Evolutionary conservation across 1,140 invertebrate genomes (phyloP), one percentile per base, ranked within the genome.

Genomic region (Microvelia longipes): DNA sequence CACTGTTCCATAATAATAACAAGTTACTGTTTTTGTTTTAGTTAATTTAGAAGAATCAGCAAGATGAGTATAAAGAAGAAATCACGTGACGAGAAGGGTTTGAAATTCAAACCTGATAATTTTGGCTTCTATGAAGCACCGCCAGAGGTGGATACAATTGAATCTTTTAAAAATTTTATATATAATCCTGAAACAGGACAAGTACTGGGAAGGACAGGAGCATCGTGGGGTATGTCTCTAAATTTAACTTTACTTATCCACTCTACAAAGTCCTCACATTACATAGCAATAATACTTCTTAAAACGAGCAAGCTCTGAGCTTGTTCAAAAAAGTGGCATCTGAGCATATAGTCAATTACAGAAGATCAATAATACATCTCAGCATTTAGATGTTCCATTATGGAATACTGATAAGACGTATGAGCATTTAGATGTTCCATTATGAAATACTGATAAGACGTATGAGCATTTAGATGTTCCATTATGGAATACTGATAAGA

Each of bases 181-280:
- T 95, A 88, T 86, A 93, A 95, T 82, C 87, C 89, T 71, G 90
- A 93, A 81, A 93, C 90, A 69, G 87, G 88, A 76, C 89, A 93
- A 80, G 88, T 94, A 79, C 82, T 94, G 73, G 93, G 93, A 72
- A 85, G 92, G 73, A 94, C 92, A 71, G 91, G 90, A 72, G 83
- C 87, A 75, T 93, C 90, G 81, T 95, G 92, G 92, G 91, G 92
- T 94, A 28, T 2, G 25, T 29, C 11, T 66, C 11, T 1, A 66
- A 25, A 64, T 2, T 14, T 5, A 64, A 13, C 5, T 14, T 15
- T 14, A 64, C 25, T 5, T 64, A n/a, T n/a, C n/a, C n/a, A n/a
- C 19, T 19, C 19, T 60, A 11, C 19, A 11, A 5, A 11, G 19
- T 60, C 35, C 5, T 19, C 35, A 5, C 5, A 11, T 60, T 60